Percentiles rank a stretch among this genome's conserved stretches.
Evolutionary conservation across 2,888 invertebrate genomes (phyloP).

Genomic region (Mesodorylaimus sp.): DNA sequence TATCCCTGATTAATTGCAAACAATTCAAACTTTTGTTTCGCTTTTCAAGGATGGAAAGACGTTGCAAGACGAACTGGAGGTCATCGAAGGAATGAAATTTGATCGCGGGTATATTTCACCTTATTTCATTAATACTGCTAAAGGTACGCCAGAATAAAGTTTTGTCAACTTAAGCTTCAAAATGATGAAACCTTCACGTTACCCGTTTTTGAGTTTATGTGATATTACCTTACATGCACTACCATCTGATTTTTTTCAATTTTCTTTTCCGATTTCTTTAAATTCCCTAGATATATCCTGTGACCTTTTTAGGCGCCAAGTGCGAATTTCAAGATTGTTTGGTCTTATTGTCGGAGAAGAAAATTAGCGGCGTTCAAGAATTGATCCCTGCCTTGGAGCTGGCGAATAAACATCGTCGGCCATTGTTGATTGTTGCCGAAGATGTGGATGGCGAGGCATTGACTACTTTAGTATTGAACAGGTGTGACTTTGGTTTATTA

Average conservation of each 20-base stretch:
- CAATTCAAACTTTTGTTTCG: neutral
- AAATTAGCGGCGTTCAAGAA: slow-evolving; percentile 85
- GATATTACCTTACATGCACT: too few species aligned
- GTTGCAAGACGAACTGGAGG: slow-evolving; percentile 74
- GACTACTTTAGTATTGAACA: slow-evolving; percentile 76
- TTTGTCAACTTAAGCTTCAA: too few species aligned
- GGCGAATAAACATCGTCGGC: slow-evolving; percentile 76
- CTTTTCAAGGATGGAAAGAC: slow-evolving; percentile 69
- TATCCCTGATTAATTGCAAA: neutral
- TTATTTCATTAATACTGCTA: slow-evolving; percentile 93
- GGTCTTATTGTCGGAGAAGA: slow-evolving; percentile 84
- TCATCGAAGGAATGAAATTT: slow-evolving; percentile 89
- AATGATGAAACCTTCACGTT: too few species aligned
- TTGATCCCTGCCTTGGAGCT: slow-evolving; percentile 91
- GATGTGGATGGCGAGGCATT: slow-evolving; percentile 88
- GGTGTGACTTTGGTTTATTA: slow-evolving; percentile 30
- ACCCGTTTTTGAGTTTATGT: too few species aligned
- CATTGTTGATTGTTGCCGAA: slow-evolving; percentile 81
- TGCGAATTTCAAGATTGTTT: slow-evolving; percentile 94
- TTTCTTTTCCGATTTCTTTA: neutral
- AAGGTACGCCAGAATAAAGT: too few species aligned
- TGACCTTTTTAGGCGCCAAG: slow-evolving; percentile 56
- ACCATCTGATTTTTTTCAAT: too few species aligned
- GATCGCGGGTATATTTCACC: slow-evolving; percentile 98
- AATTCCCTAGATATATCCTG: neutral